Base-by-base conservation (phyloP, 2,797 vertebrate genomes). In the Sciurus carolinensis region DNA sequence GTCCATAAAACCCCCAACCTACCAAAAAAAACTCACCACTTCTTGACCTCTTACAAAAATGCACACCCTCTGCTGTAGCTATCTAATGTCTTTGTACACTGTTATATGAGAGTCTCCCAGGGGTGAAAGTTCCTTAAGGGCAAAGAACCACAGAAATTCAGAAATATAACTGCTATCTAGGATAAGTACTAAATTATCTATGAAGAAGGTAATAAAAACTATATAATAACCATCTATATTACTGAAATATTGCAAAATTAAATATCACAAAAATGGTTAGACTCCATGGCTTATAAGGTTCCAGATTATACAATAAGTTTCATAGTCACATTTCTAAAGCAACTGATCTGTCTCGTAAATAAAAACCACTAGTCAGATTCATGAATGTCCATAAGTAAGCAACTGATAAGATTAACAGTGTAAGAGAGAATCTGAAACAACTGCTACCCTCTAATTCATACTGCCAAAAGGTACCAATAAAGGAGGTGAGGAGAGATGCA, bases 291-390 rank as follows among this genome's bases (percentile, higher is more conserved):
- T 80, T 83, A 88, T 30, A 62, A 52, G 15, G 67, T 52, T 73
- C 50, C 52, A 91, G 69, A 36, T 80, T 28, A 86, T 4, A 62
- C 4, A 69, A 20, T 18, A 67, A 72, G 85, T 73, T 94, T 72
- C 66, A 90, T 18, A 81, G 64, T 47, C 24, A 59, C 33, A 87
- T 28, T 72, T 80, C n/a, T 71, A 95, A 79, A 69, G 44, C 75
- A 79, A 84, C 3, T 54, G 13, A 89, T 36, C 10, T 57, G 6
- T 82, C 71, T 86, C 30, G 83, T 14, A 67, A 24, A 59, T 28
- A 76, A 95, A 57, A 69, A 67, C 72, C 54, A 67, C 50, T 91
- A 83, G n/a, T 87, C 81, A 62, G 72, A 96, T 75, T 50, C 26
- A 80, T 2, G 14, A 22, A 79, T 79, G 39, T 50, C 28, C 42